phyloP scores from a whole-genome alignment of 1,140 invertebrate genomes.

The Zaprionus tsacasi region DNA sequence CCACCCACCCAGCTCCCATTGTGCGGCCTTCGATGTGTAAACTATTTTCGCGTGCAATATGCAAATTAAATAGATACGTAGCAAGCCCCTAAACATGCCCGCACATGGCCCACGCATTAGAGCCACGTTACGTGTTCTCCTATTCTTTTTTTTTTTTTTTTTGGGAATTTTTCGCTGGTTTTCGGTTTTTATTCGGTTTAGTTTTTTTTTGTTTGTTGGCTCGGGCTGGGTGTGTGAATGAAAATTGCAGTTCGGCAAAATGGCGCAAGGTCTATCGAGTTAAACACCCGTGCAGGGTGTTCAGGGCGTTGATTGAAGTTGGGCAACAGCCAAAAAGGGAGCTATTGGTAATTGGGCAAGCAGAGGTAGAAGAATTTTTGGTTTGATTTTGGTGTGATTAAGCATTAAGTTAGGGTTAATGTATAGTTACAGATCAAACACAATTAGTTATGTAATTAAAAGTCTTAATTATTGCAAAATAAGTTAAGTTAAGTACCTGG shows the following conservation, averaged over 20 bases:
- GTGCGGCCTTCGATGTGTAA: constrained; percentile 36
- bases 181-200: constrained; percentile 20
- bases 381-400: neutral
- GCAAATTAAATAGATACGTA: constrained; percentile 73
- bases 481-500: no score
- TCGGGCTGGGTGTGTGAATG: neutral
- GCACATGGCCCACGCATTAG: constrained; percentile 37
- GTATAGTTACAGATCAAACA: neutral
- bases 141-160: neutral
- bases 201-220: neutral
- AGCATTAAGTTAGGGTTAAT: neutral
- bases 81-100: neutral
- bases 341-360: neutral
- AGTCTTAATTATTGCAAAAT: no score
- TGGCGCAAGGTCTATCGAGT: constrained; percentile 26
- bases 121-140: constrained; percentile 8
- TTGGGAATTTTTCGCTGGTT: constrained; percentile 12
- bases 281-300: constrained; percentile 42
- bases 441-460: no score
- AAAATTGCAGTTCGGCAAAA: constrained; percentile 44
- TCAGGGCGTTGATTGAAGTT: constrained; percentile 56
- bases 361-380: neutral
- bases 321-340: neutral
- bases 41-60: constrained; percentile 78
- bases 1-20: no score